Evolutionary conservation across 2,888 invertebrate species (phyloP), one percentile per base, ranked within the genome.

Genomic region (Macaria liturata): DNA sequence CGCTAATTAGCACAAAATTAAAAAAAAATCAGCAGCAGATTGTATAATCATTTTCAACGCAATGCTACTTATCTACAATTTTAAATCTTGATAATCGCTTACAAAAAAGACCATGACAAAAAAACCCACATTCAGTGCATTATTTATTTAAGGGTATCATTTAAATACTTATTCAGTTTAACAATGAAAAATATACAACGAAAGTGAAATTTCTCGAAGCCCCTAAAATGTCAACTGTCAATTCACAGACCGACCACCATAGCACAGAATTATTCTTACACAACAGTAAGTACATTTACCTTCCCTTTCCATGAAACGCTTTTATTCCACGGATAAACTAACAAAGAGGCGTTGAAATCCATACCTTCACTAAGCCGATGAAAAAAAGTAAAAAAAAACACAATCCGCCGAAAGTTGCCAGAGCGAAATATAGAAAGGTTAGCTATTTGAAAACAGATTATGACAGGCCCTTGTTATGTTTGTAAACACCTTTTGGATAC

Each of bases 401-500:
- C 76, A 79, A 78, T 78, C 74, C 69, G 65, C 72, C 76, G 71
- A 78, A 86, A 87, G 82, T 88, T 85, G 83, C 83, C 78, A 83
- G 82, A 85, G 80, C 85, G 82, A 86, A 86, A 87, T 86, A 83
- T 86, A 85, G 84, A 83, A 80, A 81, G 80, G 85, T 80, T 80
- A 81, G 77, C 82, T 87, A 78, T 60, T 60, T 79, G 79, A 90
- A 91, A 89, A 89, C 83, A 90, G 91, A 91, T 90, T 90, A 91
- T 87, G 86, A 88, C 91, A 88, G 86, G 85, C 88, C 86, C 84
- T 79, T 91, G 88, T 91, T 91, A 81, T 91, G 91, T 91, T 91
- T 90, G 91, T 91, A 91, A 91, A 91, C 91, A 91, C 66, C 72
- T 76, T 74, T 80, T 69, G 71, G 72, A 57, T 61, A 67, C 67